A percentile compares a stretch with the other conserved stretches of the same genome.
Evolutionary conservation across 1,140 invertebrate species (phyloP).

Genomic region (Drosophila nasuta): DNA sequence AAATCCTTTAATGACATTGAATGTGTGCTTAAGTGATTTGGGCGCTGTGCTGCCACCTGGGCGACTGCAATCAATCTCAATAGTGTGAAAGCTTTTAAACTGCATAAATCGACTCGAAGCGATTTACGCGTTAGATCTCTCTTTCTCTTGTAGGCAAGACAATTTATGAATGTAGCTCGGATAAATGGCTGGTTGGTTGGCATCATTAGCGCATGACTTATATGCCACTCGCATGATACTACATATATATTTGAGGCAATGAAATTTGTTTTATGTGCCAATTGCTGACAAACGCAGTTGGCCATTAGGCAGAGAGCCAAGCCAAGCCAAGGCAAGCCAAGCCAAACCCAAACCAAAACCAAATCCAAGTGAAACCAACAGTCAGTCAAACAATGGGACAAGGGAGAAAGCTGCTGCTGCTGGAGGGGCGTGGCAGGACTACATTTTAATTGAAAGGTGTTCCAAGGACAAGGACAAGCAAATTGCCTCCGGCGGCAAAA

Average conservation of each 20-base stretch:
- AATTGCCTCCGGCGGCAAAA: slow-evolving; percentile 2
- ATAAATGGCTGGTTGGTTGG: neutral
- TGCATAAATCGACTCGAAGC: slow-evolving; percentile 44
- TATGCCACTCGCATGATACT: neutral
- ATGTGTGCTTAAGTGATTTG: slow-evolving; percentile 38
- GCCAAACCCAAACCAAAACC: neutral
- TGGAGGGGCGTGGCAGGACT: slow-evolving; percentile 6
- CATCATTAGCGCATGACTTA: slow-evolving; percentile 30
- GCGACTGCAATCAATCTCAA: slow-evolving; percentile 46
- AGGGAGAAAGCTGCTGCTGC: too few relatives aligned
- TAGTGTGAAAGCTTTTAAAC: slow-evolving; percentile 37
- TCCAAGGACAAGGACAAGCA: slow-evolving; percentile 3
- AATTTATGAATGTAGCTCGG: neutral
- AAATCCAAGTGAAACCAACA: neutral
- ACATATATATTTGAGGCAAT: slow-evolving; percentile 36
- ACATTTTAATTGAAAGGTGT: slow-evolving; percentile 63
- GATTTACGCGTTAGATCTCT: too few relatives aligned
- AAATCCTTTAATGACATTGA: slow-evolving; percentile 20
- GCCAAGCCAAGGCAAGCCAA: slow-evolving; percentile 12
- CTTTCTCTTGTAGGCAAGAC: slow-evolving; percentile 27
- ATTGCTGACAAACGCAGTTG: slow-evolving; percentile 43
- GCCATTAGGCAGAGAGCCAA: slow-evolving; percentile 45
- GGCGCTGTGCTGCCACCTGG: slow-evolving; percentile 19
- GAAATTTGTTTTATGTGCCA: slow-evolving; percentile 62
- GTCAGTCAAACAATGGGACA: slow-evolving; percentile 18